These are phyloP conservation scores for Aphodius sticticus DNA, from an alignment of 2,888 invertebrate species.

Conservation along the genomic window DNA sequence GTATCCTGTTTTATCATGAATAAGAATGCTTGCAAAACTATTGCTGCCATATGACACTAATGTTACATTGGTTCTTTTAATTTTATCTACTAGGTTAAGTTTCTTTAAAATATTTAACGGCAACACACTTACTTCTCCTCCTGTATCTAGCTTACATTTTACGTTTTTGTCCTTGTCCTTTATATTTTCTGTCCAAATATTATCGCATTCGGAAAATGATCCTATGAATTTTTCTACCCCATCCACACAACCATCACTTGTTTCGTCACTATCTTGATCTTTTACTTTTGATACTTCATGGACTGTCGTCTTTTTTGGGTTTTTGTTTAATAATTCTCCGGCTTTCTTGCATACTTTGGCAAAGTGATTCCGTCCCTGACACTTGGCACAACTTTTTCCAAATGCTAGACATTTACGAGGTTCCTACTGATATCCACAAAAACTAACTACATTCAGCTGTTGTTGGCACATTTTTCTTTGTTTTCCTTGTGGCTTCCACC, in stretches of 20 bases:
- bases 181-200: neutral
- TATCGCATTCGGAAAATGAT: neutral
- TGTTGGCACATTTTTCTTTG: neutral
- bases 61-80: conserved; percentile 13
- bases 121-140: neutral
- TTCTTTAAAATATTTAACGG: conserved; percentile 6
- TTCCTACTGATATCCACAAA: neutral
- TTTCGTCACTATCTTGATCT: neutral
- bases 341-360: neutral
- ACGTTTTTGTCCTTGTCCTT: neutral
- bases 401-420: neutral
- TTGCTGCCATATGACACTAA: neutral
- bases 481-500: neutral
- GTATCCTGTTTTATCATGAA: no score
- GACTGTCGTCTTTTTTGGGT: neutral
- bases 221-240: neutral
- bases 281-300: neutral
- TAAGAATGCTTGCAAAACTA: no score
- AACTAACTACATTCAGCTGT: neutral
- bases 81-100: conserved; percentile 15
- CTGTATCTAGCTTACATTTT: neutral
- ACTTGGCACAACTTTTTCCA: conserved; percentile 12
- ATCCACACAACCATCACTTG: neutral
- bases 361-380: neutral
- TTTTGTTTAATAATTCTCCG: neutral